Conservation (phyloP, 2,888 invertebrate genomes). For the Drosophila monieri region DNA sequence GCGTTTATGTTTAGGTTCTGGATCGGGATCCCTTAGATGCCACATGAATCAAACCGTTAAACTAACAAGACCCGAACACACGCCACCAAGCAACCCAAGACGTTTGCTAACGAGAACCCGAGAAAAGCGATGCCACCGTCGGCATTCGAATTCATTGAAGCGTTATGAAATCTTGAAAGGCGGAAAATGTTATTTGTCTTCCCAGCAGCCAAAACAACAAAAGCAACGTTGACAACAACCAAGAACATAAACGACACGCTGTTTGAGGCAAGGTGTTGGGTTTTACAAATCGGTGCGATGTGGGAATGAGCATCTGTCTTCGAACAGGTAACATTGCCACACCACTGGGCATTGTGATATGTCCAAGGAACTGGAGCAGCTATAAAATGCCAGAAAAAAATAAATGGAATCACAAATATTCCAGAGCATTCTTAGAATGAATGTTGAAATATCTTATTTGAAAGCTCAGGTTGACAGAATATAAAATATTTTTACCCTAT, state of each 20-base stretch:
- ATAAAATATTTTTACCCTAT: background rate
- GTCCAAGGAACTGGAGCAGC: slow-evolving; percentile 5
- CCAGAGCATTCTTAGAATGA: background rate
- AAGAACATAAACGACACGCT: slow-evolving; percentile 19
- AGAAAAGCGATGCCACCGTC: slow-evolving; percentile 20
- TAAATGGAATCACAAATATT: slow-evolving; percentile 14
- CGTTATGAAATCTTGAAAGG: slow-evolving; percentile 53
- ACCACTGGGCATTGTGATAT: slow-evolving; percentile 18
- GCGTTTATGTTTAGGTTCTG: background rate
- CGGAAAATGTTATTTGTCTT: slow-evolving; percentile 54
- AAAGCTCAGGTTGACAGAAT: background rate
- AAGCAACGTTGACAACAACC: slow-evolving; percentile 28
- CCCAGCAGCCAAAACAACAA: slow-evolving; percentile 13
- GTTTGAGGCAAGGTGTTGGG: slow-evolving; percentile 36
- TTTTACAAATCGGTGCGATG: slow-evolving; percentile 48
- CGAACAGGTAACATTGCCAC: slow-evolving; percentile 5
- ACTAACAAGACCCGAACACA: slow-evolving; percentile 32
- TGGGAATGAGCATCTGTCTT: slow-evolving; percentile 45
- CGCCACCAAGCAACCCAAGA: slow-evolving; percentile 30
- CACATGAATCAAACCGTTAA: slow-evolving; percentile 51
- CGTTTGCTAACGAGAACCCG: slow-evolving; percentile 37
- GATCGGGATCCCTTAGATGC: slow-evolving; percentile 16
- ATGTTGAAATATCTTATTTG: background rate
- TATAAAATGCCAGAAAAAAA: slow-evolving; percentile 6
- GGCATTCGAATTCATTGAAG: slow-evolving; percentile 46